Conservation (phyloP, 2,797 vertebrate genomes). For the Eupleurogrammus muticus region DNA sequence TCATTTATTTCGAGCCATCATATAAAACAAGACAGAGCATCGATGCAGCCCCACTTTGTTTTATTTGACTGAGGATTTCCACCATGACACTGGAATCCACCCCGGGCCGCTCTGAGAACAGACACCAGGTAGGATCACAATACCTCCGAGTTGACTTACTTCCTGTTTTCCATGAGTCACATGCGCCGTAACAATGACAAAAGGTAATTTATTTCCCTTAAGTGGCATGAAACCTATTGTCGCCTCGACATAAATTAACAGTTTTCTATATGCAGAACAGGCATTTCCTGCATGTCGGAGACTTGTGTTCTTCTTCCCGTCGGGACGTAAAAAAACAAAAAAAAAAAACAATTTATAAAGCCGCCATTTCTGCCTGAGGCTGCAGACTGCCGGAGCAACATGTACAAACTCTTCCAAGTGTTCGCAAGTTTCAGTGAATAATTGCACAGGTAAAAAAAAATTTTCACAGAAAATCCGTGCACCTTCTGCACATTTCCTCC, state of each 20-base stretch:
- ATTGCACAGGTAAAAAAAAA: slow-evolving; percentile 37
- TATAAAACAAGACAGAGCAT: slow-evolving; percentile 91
- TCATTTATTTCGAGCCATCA: slow-evolving; percentile 91
- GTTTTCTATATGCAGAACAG: slow-evolving; percentile 19
- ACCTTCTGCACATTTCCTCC: slow-evolving; percentile 55
- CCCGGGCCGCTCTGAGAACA: slow-evolving; percentile 67
- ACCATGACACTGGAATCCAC: slow-evolving; percentile 82
- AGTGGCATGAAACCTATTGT: slow-evolving; percentile 4
- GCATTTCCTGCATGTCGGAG: slow-evolving; percentile 22
- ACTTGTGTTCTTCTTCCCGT: neutral
- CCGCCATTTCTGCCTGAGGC: slow-evolving; percentile 25
- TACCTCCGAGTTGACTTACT: slow-evolving; percentile 45
- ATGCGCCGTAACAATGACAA: slow-evolving; percentile 11
- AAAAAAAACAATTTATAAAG: slow-evolving; percentile 28
- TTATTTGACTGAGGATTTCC: slow-evolving; percentile 89
- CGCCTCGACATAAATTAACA: neutral
- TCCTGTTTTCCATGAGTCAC: slow-evolving; percentile 50
- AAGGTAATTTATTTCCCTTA: slow-evolving; percentile 26
- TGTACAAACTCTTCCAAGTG: slow-evolving; percentile 36
- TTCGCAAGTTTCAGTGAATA: slow-evolving; percentile 53
- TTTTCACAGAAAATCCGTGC: slow-evolving; percentile 66
- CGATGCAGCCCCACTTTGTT: slow-evolving; percentile 88
- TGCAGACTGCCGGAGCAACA: slow-evolving; percentile 9
- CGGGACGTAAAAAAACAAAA: slow-evolving; percentile 17
- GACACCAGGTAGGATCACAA: slow-evolving; percentile 47